Base-by-base conservation (phyloP, 2,113 vertebrate genomes). In the Erinaceus europaeus region DNA sequence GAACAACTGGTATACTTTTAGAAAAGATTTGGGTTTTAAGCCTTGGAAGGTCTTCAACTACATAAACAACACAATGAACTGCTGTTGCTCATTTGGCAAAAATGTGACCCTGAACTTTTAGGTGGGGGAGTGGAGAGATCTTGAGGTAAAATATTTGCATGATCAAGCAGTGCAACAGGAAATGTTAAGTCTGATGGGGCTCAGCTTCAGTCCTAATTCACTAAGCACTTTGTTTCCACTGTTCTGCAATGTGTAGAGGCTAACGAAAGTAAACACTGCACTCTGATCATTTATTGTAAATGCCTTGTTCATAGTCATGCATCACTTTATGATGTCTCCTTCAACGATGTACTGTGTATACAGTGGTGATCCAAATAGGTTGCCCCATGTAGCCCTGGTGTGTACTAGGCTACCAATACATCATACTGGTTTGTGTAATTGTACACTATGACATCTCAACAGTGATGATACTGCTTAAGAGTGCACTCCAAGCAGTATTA, bases 21-120 rank as follows among this genome's bases (percentile, higher is more conserved):
- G n/a, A n/a, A n/a, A n/a, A n/a, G n/a, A n/a, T n/a, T n/a, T n/a
- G n/a, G n/a, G n/a, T n/a, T n/a, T n/a, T n/a, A n/a, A n/a, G n/a
- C n/a, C n/a, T n/a, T n/a, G n/a, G n/a, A n/a, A n/a, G n/a, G n/a
- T n/a, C n/a, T 57, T 9, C 10, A 23, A 34, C 32, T 7, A 8
- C 3, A 12, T 0, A 23, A 62, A 42, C n/a, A 62, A 52, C 23
- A 32, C 21, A 46, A 12, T 0, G 6, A 13, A 12, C 6, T 0
- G 12, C 12, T 9, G 4, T 12, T 67, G 17, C n/a, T 9, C 34
- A 5, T 2, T 50, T 40, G 42, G 18, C 42, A 27, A 2, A 25
- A 8, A 36, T n/a, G 21, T 65, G 36, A 9, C 34, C 27, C 29
- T 72, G 23, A 46, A 18, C 34, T 89, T 14, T n/a, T 15, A 64